A percentile compares a stretch with the other conserved stretches of the same genome.
phyloP scores from a whole-genome alignment of 2,113 vertebrate species.

The Melanostigma gelatinosum region DNA sequence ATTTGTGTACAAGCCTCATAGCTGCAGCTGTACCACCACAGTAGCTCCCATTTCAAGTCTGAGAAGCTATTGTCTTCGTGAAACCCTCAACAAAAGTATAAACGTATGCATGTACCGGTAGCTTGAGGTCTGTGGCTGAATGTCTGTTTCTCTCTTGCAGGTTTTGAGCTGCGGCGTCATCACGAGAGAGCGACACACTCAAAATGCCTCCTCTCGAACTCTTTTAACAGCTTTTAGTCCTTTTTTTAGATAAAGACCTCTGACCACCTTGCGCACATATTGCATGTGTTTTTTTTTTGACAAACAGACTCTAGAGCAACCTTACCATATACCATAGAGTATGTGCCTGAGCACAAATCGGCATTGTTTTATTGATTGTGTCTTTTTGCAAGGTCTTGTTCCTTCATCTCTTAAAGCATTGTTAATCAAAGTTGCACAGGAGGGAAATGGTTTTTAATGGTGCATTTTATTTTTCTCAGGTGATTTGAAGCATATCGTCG shows the following conservation, averaged over 20 bases:
- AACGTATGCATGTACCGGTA: neutral
- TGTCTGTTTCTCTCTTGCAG: conserved; percentile 40
- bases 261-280: conserved; percentile 1
- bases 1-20: neutral
- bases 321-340: neutral
- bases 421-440: neutral
- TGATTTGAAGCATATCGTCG: neutral
- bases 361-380: neutral
- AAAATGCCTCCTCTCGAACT: conserved; percentile 2
- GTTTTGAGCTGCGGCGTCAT: conserved; percentile 31
- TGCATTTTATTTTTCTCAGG: neutral
- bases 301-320: neutral
- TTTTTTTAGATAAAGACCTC: neutral
- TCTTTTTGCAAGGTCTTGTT: neutral
- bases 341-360: neutral
- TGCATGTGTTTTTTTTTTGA: conserved; percentile 1
- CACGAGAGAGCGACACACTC: conserved; percentile 53
- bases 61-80: neutral
- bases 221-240: conserved; percentile 27
- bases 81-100: neutral
- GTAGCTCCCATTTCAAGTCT: neutral
- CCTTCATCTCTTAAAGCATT: neutral
- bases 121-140: neutral
- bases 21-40: neutral
- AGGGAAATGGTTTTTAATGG: neutral